Percentiles rank a stretch among this genome's conserved stretches.
Conservation (phyloP, 2,888 invertebrate genomes). For the Artemia sinica region DNA sequence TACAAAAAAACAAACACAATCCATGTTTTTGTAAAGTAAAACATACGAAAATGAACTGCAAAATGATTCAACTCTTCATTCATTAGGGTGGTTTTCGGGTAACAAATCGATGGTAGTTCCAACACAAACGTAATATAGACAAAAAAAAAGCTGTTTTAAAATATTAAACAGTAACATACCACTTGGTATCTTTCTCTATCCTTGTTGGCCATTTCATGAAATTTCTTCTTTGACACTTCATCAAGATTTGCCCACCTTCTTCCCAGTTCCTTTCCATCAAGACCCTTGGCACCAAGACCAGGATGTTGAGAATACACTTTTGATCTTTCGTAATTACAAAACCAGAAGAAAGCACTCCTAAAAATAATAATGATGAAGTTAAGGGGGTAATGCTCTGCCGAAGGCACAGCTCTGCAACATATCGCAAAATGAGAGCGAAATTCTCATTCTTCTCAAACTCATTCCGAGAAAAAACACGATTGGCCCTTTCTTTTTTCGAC, state of each 20-base stretch:
- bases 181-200: conserved; percentile 90
- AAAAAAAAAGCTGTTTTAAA: neutral
- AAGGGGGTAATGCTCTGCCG: no score
- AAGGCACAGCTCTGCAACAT: no score
- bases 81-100: conserved; percentile 21
- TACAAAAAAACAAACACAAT: no score
- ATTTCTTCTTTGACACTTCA: conserved; percentile 66
- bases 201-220: conserved; percentile 78
- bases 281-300: conserved; percentile 80
- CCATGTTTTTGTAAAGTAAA: no score
- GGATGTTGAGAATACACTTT: conserved; percentile 84
- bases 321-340: conserved; percentile 91
- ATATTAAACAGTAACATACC: conserved; percentile 43
- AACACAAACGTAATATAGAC: neutral
- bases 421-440: no score
- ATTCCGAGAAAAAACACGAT: no score
- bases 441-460: no score
- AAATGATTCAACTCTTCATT: no score
- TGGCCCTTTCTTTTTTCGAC: no score
- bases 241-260: conserved; percentile 81
- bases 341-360: conserved; percentile 98
- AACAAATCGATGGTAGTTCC: neutral
- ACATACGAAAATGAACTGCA: no score
- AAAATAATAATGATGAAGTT: conserved; percentile 25
- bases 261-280: conserved; percentile 83